phyloP scores from a whole-genome alignment of 2,888 invertebrate species.

The Pollenia griseotomentosa region DNA sequence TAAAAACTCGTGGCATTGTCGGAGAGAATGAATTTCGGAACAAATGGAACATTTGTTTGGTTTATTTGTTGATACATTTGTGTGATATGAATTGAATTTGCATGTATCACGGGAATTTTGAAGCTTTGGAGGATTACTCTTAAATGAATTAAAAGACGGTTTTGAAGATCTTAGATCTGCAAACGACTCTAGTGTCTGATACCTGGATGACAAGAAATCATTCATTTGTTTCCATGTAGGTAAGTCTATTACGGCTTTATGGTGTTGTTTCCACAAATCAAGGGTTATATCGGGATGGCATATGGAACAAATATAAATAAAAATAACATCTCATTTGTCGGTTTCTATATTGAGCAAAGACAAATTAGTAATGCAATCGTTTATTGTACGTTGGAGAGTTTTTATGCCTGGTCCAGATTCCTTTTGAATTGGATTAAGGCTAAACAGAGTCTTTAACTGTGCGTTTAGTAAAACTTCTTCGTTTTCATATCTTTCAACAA shows the following conservation, averaged over 20 bases:
- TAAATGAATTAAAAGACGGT: too few species aligned
- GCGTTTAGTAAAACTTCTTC: background rate
- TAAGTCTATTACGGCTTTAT: background rate
- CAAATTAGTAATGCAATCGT: background rate
- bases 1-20: background rate
- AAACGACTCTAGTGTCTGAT: too few species aligned
- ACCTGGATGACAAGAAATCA: too few species aligned
- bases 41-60: too few species aligned
- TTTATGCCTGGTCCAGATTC: background rate
- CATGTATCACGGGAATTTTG: background rate
- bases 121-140: background rate
- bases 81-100: too few species aligned
- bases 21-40: background rate
- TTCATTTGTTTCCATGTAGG: background rate
- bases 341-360: slow-evolving; percentile 1
- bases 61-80: too few species aligned
- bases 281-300: background rate
- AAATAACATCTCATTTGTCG: slow-evolving; percentile 4
- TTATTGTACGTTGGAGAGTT: background rate
- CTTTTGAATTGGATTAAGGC: background rate
- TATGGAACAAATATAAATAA: slow-evolving; percentile 14
- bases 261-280: slow-evolving; percentile 16
- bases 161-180: too few species aligned
- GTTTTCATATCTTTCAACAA: slow-evolving; percentile 1
- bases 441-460: background rate